Evolutionary conservation across 1,140 invertebrate genomes (phyloP).

Genomic region (Anastrepha obliqua): DNA sequence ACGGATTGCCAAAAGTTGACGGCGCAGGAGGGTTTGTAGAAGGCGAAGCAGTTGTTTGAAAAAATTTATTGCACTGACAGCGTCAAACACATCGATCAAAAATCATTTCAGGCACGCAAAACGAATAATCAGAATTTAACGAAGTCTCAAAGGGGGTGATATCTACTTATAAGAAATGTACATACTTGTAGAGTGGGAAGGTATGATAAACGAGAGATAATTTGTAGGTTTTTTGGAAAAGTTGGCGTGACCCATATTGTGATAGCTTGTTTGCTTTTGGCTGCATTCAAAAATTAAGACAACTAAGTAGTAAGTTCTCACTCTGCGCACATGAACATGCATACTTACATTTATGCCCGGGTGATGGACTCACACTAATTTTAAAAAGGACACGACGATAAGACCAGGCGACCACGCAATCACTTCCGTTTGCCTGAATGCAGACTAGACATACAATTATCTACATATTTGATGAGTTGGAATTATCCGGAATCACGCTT

Average conservation of each 20-base stretch:
- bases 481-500: too few species aligned
- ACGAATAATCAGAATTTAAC: conserved; percentile 32
- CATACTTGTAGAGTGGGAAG: too few species aligned
- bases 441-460: too few species aligned
- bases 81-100: conserved; percentile 46
- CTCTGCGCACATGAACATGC: too few species aligned
- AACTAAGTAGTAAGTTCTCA: too few species aligned
- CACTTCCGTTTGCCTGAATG: too few species aligned
- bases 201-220: background rate
- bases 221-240: background rate
- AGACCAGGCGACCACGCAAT: too few species aligned
- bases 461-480: too few species aligned
- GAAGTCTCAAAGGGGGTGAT: conserved; percentile 24
- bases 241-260: background rate
- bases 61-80: conserved; percentile 44
- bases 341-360: background rate
- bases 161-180: background rate
- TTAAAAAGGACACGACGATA: too few species aligned
- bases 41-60: background rate
- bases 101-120: conserved; percentile 48
- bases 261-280: too few species aligned
- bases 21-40: background rate
- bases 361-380: too few species aligned
- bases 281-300: too few species aligned
- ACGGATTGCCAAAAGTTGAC: conserved; percentile 19